Conservation (phyloP, 1,140 invertebrate genomes). For the Sesamia nonagrioides region DNA sequence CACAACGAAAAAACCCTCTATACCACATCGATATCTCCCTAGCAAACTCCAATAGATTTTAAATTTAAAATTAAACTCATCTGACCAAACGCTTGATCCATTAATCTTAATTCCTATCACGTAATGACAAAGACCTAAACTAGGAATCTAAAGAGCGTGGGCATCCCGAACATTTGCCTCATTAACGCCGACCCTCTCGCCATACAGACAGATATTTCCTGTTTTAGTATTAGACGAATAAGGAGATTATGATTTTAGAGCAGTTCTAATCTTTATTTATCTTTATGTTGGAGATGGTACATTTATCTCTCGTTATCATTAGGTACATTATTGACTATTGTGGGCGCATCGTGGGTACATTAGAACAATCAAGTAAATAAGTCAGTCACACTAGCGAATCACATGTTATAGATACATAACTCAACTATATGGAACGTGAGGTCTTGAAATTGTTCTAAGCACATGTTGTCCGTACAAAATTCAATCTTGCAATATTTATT, state of each 20-base stretch:
- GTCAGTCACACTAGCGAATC: too few species aligned
- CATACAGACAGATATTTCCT: constrained; percentile 16
- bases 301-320: too few species aligned
- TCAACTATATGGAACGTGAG: too few species aligned
- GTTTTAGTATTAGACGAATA: neutral
- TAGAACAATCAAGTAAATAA: too few species aligned
- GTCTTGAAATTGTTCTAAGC: too few species aligned
- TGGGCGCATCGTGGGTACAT: too few species aligned
- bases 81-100: constrained; percentile 15
- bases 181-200: constrained; percentile 36
- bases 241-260: constrained; percentile 13
- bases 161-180: constrained; percentile 35
- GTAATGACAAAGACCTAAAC: constrained; percentile 46
- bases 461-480: too few species aligned
- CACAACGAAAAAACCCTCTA: neutral
- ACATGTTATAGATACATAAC: too few species aligned
- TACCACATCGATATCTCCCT: neutral
- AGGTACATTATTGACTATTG: too few species aligned
- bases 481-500: too few species aligned
- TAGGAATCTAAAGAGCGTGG: constrained; percentile 27
- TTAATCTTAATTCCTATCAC: constrained; percentile 32
- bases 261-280: too few species aligned
- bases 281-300: too few species aligned
- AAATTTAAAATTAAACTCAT: constrained; percentile 32
- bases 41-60: neutral